Evolutionary conservation across 1,140 invertebrate genomes (phyloP), one percentile per base, ranked within the genome.

Genomic region (Lordiphosa mommai): DNA sequence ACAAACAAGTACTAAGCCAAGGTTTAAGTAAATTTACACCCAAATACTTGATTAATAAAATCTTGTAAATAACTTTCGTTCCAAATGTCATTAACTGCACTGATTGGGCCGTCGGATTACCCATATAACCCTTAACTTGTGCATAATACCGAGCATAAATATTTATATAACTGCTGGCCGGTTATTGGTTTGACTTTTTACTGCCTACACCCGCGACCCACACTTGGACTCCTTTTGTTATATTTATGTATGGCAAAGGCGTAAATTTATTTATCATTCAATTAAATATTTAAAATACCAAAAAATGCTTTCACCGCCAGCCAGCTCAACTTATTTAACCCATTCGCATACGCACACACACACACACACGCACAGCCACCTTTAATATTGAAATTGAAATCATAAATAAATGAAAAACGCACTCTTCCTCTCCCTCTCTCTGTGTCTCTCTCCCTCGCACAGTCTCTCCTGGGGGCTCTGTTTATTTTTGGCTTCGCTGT

Each of bases 381-480:
- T 84, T 84, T 84, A 84, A 77, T 84, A 84, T 84, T 84, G 77
- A 72, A 77, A 77, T 77, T 77, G 73, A 84, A 84, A 84, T 84
- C 77, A 84, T 84, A 84, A 84, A 84, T 84, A 84, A 84, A 84
- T 84, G 79, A 84, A n/a, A n/a, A n/a, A n/a, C n/a, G n/a, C n/a
- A n/a, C n/a, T n/a, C n/a, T n/a, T n/a, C n/a, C n/a, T n/a, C n/a
- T n/a, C n/a, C n/a, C n/a, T n/a, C n/a, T n/a, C n/a, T n/a, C n/a
- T n/a, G n/a, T n/a, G n/a, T n/a, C n/a, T n/a, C n/a, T n/a, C n/a
- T n/a, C n/a, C n/a, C n/a, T n/a, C 33, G 20, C 23, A 17, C 40
- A 47, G 43, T 4, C 1, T 17, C 23, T 34, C 7, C 46, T 20
- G 47, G 30, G 32, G 46, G 23, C 32, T 37, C 40, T 48, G 37